Evolutionary conservation across 2,113 vertebrate genomes (phyloP).

Genomic region (Prunella fulvescens): DNA sequence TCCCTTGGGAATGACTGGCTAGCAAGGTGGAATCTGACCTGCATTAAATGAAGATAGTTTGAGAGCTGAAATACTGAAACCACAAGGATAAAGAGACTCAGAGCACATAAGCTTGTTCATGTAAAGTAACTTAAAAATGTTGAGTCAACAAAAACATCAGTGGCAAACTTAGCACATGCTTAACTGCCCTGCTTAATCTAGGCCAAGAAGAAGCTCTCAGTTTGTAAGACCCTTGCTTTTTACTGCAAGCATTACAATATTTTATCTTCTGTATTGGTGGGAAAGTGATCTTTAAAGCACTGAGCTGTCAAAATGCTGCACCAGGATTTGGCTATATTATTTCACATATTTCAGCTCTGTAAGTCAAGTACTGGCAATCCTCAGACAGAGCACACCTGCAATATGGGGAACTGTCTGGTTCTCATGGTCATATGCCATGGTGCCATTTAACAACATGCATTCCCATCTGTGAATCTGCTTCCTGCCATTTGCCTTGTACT

Average conservation of each 20-base stretch:
- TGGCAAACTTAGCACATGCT: not conserved
- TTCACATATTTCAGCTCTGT: not conserved
- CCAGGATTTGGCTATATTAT: not conserved
- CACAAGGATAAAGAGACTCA: not conserved
- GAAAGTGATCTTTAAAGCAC: not conserved
- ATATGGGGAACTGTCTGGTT: not conserved
- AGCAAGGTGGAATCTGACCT: not conserved
- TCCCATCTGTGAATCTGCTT: constrained; percentile 27
- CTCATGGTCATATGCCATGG: not conserved
- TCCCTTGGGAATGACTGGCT: not conserved
- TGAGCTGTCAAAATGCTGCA: not conserved
- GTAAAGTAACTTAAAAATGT: not conserved
- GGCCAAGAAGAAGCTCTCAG: not conserved
- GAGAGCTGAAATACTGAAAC: not conserved
- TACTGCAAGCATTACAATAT: not conserved
- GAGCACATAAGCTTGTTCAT: not conserved
- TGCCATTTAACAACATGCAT: constrained; percentile 24
- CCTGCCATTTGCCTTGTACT: constrained; percentile 20
- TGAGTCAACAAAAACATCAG: not conserved
- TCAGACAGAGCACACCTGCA: not conserved
- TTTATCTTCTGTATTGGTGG: not conserved
- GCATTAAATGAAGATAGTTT: not conserved
- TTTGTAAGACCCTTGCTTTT: not conserved
- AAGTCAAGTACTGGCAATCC: not conserved
- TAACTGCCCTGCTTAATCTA: not conserved